These are phyloP conservation scores for Elaphurus davidianus DNA, from an alignment of 2,113 vertebrate genomes.

Conservation along the genomic window DNA sequence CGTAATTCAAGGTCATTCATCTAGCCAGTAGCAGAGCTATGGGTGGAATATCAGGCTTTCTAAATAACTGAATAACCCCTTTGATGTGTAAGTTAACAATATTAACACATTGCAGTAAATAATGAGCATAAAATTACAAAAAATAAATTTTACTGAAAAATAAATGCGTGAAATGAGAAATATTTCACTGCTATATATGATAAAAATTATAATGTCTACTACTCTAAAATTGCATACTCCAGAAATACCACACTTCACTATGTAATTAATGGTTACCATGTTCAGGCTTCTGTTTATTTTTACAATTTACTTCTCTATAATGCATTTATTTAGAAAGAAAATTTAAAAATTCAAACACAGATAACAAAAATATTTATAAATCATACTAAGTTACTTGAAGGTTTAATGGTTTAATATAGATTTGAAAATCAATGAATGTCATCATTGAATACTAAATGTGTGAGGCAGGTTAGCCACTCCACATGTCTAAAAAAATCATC, in stretches of 20 bases:
- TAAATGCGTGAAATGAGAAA: constrained; percentile 23
- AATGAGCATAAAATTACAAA: not conserved
- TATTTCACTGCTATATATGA: constrained; percentile 30
- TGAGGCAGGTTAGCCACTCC: not conserved
- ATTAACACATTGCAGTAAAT: not conserved
- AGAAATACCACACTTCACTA: constrained; percentile 62
- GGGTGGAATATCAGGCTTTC: not conserved
- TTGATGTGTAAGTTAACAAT: not conserved
- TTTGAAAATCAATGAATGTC: constrained; percentile 12
- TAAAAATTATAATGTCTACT: constrained; percentile 7
- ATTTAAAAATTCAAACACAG: constrained; percentile 18
- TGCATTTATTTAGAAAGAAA: not conserved
- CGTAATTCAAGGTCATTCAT: not conserved
- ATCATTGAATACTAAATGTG: not conserved
- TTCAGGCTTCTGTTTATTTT: constrained; percentile 19
- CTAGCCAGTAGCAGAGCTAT: not conserved
- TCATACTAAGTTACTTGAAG: constrained; percentile 8
- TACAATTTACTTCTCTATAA: not conserved
- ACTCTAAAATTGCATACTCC: not conserved
- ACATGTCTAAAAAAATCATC: not conserved
- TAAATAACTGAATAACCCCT: not conserved
- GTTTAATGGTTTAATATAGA: not conserved
- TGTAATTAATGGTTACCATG: not conserved
- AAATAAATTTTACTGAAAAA: constrained; percentile 29
- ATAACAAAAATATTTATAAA: constrained; percentile 22